These are phyloP conservation scores for Graptemys geographica DNA, from an alignment of 2,797 vertebrate genomes.

Conservation along the genomic window DNA sequence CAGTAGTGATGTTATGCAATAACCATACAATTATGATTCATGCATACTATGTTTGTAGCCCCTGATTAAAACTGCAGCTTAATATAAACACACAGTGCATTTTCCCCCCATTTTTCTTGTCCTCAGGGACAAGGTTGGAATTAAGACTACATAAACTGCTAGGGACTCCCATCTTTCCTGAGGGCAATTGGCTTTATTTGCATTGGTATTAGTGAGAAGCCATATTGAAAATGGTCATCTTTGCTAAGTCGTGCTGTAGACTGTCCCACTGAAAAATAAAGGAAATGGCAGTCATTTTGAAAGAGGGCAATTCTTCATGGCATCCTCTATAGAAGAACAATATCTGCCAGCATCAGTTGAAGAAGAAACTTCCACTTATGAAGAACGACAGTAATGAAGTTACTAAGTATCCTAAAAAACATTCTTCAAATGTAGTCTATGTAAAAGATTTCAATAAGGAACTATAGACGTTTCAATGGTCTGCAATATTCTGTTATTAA, in stretches of 20 bases:
- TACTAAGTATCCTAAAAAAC: no score
- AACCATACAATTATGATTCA: not conserved
- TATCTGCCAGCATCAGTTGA: not conserved
- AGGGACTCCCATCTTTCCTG: not conserved
- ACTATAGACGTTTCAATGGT: not conserved
- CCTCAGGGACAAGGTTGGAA: not conserved
- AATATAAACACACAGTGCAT: not conserved
- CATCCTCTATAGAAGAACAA: not conserved
- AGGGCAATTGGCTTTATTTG: not conserved
- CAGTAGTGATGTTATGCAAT: not conserved
- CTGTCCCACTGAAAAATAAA: not conserved
- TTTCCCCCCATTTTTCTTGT: not conserved
- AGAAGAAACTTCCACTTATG: not conserved
- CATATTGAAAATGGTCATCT: fast-evolving
- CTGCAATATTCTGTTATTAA: not conserved
- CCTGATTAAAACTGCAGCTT: not conserved
- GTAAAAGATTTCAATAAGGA: not conserved
- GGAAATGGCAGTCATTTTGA: not conserved
- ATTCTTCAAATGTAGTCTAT: not conserved
- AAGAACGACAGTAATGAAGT: not conserved
- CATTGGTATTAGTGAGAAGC: not conserved
- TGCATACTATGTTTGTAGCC: not conserved
- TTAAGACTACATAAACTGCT: not conserved
- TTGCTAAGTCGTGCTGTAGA: not conserved
- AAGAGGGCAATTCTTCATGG: not conserved